phyloP scores from a whole-genome alignment of 2,113 vertebrate genomes.

The Dryoscopus gambensis region DNA sequence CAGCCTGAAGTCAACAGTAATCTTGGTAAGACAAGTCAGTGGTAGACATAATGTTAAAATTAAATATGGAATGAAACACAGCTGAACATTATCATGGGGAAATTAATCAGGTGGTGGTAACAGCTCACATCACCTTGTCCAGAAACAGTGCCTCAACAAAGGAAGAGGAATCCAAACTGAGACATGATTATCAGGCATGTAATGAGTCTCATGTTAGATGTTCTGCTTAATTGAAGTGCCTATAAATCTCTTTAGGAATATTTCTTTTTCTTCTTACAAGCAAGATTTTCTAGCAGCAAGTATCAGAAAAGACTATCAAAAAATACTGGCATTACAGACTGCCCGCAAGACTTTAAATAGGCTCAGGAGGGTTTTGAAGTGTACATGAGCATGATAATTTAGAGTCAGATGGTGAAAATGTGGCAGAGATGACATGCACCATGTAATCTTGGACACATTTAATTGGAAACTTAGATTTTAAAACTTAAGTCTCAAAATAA shows the following conservation, averaged over 20 bases:
- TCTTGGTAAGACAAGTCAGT: not conserved
- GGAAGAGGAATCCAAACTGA: not conserved
- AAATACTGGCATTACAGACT: not conserved
- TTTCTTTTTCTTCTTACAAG: not conserved
- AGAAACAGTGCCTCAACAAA: not conserved
- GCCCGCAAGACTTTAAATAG: not conserved
- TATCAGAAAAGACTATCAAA: not conserved
- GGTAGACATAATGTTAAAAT: not conserved
- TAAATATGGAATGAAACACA: not conserved
- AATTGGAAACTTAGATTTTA: not conserved
- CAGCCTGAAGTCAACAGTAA: constrained; percentile 22
- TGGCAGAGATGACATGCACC: not conserved
- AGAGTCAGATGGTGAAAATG: not conserved
- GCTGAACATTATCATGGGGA: not conserved
- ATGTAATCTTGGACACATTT: not conserved
- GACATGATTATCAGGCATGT: not conserved
- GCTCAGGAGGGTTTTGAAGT: not conserved
- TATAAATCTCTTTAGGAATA: not conserved
- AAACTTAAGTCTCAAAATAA: not conserved
- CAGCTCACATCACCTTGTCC: not conserved
- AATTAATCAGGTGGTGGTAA: not conserved
- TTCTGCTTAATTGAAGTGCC: not conserved
- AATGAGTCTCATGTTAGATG: not conserved
- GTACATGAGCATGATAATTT: not conserved
- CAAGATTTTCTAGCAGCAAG: not conserved